Evolutionary conservation across 2,113 vertebrate species (phyloP).

Genomic region (Gymnarchus niloticus): DNA sequence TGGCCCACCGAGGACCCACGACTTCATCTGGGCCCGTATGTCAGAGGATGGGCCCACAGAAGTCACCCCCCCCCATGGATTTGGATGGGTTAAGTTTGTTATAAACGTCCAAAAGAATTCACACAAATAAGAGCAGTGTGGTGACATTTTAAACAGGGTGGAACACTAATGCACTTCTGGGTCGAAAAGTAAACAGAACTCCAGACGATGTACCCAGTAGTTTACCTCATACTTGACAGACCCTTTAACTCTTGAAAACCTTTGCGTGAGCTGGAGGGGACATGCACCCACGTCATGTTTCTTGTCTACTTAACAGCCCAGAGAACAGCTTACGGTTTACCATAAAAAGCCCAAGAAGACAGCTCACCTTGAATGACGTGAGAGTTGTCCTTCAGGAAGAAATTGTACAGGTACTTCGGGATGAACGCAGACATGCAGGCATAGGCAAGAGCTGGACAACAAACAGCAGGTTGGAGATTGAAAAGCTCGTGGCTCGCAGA

Average conservation of each 20-base stretch:
- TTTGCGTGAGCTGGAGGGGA: not conserved
- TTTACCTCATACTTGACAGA: conserved; percentile 5
- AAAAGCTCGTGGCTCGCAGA: not conserved
- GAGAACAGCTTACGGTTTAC: not conserved
- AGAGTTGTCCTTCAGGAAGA: conserved; percentile 98
- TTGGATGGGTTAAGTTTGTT: not conserved
- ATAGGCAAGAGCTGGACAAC: conserved; percentile 80
- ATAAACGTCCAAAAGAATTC: not conserved
- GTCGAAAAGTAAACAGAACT: not conserved
- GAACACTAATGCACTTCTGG: not conserved
- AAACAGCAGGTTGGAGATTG: not conserved
- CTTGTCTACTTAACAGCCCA: not conserved
- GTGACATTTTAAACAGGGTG: not conserved
- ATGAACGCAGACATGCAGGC: conserved; percentile 99
- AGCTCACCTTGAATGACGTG: conserved; percentile 95
- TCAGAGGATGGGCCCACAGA: not conserved
- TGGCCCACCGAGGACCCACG: not conserved
- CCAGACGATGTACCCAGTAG: not conserved
- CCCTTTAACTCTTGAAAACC: not conserved
- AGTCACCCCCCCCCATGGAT: not conserved
- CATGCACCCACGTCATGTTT: not conserved
- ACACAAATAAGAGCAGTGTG: not conserved
- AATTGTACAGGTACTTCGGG: conserved; percentile 97
- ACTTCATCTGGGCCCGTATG: not conserved
- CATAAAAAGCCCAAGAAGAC: not conserved